Evolutionary conservation across 2,113 vertebrate genomes (phyloP).

Genomic region (Meriones unguiculatus): DNA sequence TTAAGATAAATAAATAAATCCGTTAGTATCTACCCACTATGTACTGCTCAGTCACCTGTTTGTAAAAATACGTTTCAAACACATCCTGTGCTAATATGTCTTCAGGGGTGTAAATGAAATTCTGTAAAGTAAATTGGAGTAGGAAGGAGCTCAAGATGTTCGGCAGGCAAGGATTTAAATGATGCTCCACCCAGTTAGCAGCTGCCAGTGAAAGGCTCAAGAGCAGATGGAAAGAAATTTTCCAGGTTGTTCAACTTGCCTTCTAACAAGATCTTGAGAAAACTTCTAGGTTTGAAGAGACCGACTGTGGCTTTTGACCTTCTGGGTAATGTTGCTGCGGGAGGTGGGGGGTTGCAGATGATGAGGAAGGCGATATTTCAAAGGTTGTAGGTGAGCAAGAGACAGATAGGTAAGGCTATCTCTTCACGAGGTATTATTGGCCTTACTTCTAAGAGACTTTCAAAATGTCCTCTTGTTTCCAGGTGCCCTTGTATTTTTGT

Average conservation of each 20-base stretch:
- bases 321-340: not conserved
- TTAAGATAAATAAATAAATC: constrained; percentile 53
- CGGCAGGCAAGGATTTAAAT: constrained; percentile 50
- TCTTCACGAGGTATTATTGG: not conserved
- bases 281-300: constrained; percentile 20
- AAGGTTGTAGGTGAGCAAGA: not conserved
- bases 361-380: not conserved
- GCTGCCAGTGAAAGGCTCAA: constrained; percentile 53
- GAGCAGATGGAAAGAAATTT: constrained; percentile 53
- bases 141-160: constrained; percentile 47
- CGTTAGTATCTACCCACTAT: constrained; percentile 30
- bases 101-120: constrained; percentile 46
- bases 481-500: not conserved
- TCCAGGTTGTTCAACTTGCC: not conserved
- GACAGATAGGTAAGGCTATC: not conserved
- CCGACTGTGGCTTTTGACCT: not conserved
- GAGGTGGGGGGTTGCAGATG: not conserved
- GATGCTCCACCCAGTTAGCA: constrained; percentile 42
- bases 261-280: constrained; percentile 52
- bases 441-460: not conserved
- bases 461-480: not conserved
- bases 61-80: constrained; percentile 32
- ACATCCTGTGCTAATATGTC: constrained; percentile 22
- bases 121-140: constrained; percentile 36
- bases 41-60: constrained; percentile 46